Evolutionary conservation across 2,888 invertebrate genomes (phyloP).

Genomic region (Diarsia brunnea): DNA sequence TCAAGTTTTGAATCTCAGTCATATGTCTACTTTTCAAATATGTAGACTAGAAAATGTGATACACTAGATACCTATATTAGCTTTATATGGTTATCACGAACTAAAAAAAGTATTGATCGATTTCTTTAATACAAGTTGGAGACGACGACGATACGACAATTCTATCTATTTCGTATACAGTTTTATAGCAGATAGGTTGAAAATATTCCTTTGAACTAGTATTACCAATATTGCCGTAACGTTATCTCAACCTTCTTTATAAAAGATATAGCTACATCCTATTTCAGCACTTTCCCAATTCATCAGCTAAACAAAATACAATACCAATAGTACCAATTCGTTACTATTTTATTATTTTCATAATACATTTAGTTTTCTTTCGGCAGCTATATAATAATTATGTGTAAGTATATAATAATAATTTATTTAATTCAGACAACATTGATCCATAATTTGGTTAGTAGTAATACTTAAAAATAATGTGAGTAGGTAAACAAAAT

Average conservation of each 20-base stretch:
- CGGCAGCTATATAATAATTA: too few species aligned
- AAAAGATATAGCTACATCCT: neutral
- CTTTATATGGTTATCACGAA: too few species aligned
- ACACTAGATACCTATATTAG: too few species aligned
- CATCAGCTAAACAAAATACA: neutral
- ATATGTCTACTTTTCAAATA: neutral
- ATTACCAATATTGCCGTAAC: neutral
- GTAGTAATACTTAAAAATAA: too few species aligned
- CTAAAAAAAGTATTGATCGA: neutral
- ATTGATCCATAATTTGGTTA: too few species aligned
- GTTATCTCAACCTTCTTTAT: too few species aligned
- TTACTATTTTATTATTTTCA: accelerated
- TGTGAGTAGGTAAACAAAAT: too few species aligned
- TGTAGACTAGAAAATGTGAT: neutral
- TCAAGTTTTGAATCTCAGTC: neutral
- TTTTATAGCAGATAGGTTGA: neutral
- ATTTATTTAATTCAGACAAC: too few species aligned
- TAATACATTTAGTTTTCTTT: neutral
- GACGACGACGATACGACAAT: neutral
- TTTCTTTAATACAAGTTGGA: neutral
- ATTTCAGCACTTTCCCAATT: neutral
- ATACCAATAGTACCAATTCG: neutral
- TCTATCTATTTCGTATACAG: too few species aligned
- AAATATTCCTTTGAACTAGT: neutral
- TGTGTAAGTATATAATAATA: too few species aligned